These are phyloP conservation scores for Scomber scombrus DNA, from an alignment of 2,113 vertebrate species.

Conservation along the genomic window DNA sequence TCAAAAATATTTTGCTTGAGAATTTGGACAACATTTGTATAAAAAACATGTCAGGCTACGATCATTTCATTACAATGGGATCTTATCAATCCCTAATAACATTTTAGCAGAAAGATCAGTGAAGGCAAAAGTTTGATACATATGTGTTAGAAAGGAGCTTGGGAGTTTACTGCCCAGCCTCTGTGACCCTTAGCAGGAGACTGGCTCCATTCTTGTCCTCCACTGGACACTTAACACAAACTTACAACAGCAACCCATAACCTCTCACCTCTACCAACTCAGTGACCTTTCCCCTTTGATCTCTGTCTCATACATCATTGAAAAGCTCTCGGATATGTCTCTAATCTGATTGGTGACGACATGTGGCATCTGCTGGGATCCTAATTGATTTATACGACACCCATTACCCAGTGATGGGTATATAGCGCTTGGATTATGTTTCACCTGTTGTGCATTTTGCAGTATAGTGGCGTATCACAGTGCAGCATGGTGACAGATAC, in stretches of 20 bases:
- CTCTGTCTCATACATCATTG: conserved; percentile 70
- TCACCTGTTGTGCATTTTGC: conserved; percentile 27
- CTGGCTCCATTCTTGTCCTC: conserved; percentile 63
- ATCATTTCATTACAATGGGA: too few species aligned
- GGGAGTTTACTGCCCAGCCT: conserved; percentile 55
- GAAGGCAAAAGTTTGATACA: conserved; percentile 11
- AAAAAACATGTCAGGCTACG: too few species aligned
- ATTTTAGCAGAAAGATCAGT: conserved; percentile 18
- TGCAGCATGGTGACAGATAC: neutral
- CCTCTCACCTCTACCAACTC: conserved; percentile 69
- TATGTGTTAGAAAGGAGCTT: conserved; percentile 18
- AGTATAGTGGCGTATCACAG: neutral
- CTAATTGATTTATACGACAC: conserved; percentile 45
- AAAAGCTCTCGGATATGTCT: conserved; percentile 41
- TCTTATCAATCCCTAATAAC: conserved; percentile 11
- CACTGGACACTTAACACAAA: conserved; percentile 63
- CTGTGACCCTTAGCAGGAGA: conserved; percentile 67
- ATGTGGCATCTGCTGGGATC: conserved; percentile 42
- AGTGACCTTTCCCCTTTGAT: conserved; percentile 71
- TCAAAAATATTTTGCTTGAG: neutral
- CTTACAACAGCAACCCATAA: conserved; percentile 62
- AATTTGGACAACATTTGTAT: neutral
- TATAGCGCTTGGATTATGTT: neutral
- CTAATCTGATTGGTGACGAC: conserved; percentile 56
- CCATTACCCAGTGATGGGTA: conserved; percentile 4